Base-by-base conservation (phyloP, 2,797 vertebrate genomes). In the Centropyge bicolor region DNA sequence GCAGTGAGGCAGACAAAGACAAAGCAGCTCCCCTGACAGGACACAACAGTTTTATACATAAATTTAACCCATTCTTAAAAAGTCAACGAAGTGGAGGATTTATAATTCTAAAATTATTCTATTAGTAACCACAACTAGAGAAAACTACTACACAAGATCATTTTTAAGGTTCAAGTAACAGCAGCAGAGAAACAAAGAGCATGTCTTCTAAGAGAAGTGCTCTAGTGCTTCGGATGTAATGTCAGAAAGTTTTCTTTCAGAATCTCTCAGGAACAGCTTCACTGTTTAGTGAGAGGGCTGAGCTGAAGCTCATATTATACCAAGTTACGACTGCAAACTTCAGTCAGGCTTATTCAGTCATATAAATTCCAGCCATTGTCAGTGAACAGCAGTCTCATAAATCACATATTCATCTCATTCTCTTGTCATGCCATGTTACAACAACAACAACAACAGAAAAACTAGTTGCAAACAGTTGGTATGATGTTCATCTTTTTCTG, bases 271-370 rank as follows among this genome's bases (percentile, higher is more conserved):
- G 55, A 67, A 8, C 52, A 49, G 41, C 45, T 60, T 52, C 36
- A 52, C 46, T 52, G 22, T 22, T 65, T 31, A 64, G 51, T 13
- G 22, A 59, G 59, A 72, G 17, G 22, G 35, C 12, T 55, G 31
- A 56, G 20, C 13, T 6, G 31, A 54, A 45, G 35, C 70, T 62
- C 40, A 55, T 45, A 16, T 64, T 45, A 16, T 64, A 54, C 14
- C 9, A 45, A 55, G 41, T 52, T 61, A 43, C 54, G 73, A 22
- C 43, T 5, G 13, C 46, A 14, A 61, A 54, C 48, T 69, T 76
- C 74, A 61, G 38, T 76, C 65, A 69, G 56, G 48, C 56, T 61
- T 68, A 68, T 52, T 7, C 46, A 14, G 3, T 5, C 55, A 36
- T 38, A 51, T 31, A 57, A 63, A 48, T 31, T 36, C 31, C 24